Base-by-base conservation (phyloP, 1,140 invertebrate species). In the Drosophila nikananu region DNA sequence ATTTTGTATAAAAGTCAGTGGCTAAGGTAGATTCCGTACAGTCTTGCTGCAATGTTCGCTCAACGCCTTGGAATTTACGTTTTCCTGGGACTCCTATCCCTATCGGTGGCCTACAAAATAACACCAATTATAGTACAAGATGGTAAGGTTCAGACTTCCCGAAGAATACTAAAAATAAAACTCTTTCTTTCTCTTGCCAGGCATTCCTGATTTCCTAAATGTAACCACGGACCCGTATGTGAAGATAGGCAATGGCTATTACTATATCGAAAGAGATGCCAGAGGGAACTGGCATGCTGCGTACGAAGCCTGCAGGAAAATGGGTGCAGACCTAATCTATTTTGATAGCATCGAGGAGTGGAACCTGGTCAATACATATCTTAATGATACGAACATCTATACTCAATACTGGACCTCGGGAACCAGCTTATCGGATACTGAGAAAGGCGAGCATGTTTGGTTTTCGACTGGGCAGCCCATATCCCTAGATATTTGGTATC, bases 191-290 rank as follows among this genome's bases (percentile, higher is more conserved):
- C 5, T 1, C 5, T n/a, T 17, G 21, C 9, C n/a, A 58, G 55
- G 55, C 10, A 23, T 58, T 37, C 55, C 55, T 3, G 55, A 41
- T 12, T 58, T 58, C 2, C 0, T 58, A 6, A 58, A 58, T 25
- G 6, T 32, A 30, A 44, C 25, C 10, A 60, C 37, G 30, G 58
- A n/a, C 5, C 58, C 58, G 2, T 60, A 44, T 60, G 21, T 60
- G 12, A 60, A 44, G 58, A 44, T 60, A 9, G 58, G 58, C n/a
- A 44, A 44, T 17, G n/a, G 13, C n/a, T 60, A 60, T 42, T 60
- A 60, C 39, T 44, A 1, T 30, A 17, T 60, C 10, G 9, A 37
- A 57, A 37, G 5, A 6, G n/a, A n/a, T n/a, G n/a, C n/a, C 27
- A 27, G 27, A 8, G 44, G 6, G n/a, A 60, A 27, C 39, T 59